Evolutionary conservation across 2,888 invertebrate genomes (phyloP), one percentile per base, ranked within the genome.

Genomic region (Pristionchus maxplancki): DNA sequence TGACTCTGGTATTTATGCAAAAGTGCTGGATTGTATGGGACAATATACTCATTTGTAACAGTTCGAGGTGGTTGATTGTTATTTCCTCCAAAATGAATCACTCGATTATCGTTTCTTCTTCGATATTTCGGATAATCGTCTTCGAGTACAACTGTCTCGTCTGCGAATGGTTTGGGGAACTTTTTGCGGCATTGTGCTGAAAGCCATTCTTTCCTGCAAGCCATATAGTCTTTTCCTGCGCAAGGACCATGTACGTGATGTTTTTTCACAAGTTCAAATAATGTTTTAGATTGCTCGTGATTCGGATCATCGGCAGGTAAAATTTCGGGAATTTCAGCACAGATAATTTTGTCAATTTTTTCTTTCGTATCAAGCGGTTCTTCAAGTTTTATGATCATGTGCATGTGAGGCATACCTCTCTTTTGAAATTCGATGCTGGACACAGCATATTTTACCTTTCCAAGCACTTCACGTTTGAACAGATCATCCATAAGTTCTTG

Each of bases 221-320:
- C 4, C 28, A 83, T 31, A 24, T 89, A 58, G 44, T 90, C 87
- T 20, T 87, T 48, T 3, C 13, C 31, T 88, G 95, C 95, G 91
- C 95, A 95, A 20, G 95, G 95, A 5, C 95, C 94, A 91, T 95
- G 95, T 48, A 94, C 89, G 90, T 95, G 95, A 86, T 95, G 92
- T 50, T 28, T 50, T 20, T 62, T 88, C 81, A 95, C 94, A 90
- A 62, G 62, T 28, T 62, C 62, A 13, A 62, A 62, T 62, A 62
- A 28, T 62, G 5, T n/a, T 62, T 28, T 4, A 5, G 28, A 28
- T 28, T 28, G 4, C 13, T 62, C 62, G 5, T 62, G 28, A 62
- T 62, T 13, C 5, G n/a, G 28, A 62, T 62, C 8, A 9, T 13
- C 62, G 15, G 6, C 62, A 28, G 62, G 62, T 13, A 28, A 28